These are phyloP conservation scores for Fratercula arctica DNA, from an alignment of 2,797 vertebrate genomes.

Conservation along the genomic window DNA sequence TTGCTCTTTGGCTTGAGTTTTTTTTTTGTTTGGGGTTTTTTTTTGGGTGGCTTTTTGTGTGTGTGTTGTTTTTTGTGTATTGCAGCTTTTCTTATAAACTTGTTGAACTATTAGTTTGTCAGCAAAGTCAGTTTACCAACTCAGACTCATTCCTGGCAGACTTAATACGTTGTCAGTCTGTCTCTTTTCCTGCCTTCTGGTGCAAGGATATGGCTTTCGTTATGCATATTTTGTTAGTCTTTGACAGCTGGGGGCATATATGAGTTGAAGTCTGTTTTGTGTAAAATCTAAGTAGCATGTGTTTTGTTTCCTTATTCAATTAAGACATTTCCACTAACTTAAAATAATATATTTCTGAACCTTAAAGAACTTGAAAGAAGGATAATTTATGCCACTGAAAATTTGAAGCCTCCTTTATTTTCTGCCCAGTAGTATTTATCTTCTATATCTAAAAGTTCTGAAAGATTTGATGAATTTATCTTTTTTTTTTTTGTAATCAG, in stretches of 20 bases:
- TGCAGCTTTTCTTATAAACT: neutral
- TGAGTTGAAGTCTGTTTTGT: conserved; percentile 25
- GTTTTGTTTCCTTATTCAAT: conserved; percentile 8
- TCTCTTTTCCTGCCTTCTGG: conserved; percentile 40
- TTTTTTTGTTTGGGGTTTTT: neutral
- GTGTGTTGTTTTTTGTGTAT: rapidly evolving
- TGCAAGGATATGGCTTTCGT: conserved; percentile 27
- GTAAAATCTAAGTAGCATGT: neutral
- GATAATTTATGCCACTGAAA: neutral
- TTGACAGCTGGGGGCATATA: neutral
- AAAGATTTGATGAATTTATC: neutral
- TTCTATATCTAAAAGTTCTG: neutral
- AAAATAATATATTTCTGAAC: neutral
- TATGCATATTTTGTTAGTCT: conserved; percentile 27
- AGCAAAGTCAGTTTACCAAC: neutral
- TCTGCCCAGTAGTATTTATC: neutral
- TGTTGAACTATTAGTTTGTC: neutral
- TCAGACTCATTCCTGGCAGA: conserved; percentile 15
- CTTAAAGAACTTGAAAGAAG: neutral
- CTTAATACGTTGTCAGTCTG: conserved; percentile 10
- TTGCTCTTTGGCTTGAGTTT: neutral
- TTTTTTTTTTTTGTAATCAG: too few relatives aligned
- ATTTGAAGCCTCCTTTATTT: neutral
- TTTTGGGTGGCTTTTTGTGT: neutral
- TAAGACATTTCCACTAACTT: neutral